Percentiles rank a stretch among this genome's conserved stretches.
Evolutionary conservation across 2,113 vertebrate genomes (phyloP).

Genomic region (Oxygymnocypris stewartii): DNA sequence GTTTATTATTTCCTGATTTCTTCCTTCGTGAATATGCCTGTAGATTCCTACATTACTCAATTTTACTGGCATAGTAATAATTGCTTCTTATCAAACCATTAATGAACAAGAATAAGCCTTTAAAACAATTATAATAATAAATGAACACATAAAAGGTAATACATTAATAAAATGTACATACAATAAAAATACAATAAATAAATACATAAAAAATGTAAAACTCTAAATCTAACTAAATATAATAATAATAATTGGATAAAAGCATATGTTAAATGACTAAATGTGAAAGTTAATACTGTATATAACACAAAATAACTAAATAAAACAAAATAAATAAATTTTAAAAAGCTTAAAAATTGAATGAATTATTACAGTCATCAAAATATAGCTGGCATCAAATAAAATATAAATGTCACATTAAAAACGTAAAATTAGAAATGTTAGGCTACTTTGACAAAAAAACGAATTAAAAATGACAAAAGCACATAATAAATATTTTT

Average conservation of each 20-base stretch:
- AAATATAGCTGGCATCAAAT: no score
- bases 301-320: not conserved
- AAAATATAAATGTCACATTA: no score
- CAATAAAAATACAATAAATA: no score
- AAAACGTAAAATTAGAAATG: not conserved
- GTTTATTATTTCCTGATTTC: not conserved
- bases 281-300: not conserved
- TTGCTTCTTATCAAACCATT: not conserved
- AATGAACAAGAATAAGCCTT: not conserved
- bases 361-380: no score
- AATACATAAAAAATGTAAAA: not conserved
- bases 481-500: not conserved
- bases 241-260: no score
- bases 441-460: not conserved
- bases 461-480: not conserved
- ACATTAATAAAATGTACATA: not conserved
- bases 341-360: not conserved
- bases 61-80: not conserved
- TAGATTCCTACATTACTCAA: not conserved
- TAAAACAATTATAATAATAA: not conserved
- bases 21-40: not conserved
- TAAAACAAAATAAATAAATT: not conserved
- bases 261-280: no score
- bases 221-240: not conserved
- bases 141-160: not conserved